These are phyloP conservation scores for Erannis defoliaria DNA, from an alignment of 2,888 invertebrate genomes.

Conservation along the genomic window DNA sequence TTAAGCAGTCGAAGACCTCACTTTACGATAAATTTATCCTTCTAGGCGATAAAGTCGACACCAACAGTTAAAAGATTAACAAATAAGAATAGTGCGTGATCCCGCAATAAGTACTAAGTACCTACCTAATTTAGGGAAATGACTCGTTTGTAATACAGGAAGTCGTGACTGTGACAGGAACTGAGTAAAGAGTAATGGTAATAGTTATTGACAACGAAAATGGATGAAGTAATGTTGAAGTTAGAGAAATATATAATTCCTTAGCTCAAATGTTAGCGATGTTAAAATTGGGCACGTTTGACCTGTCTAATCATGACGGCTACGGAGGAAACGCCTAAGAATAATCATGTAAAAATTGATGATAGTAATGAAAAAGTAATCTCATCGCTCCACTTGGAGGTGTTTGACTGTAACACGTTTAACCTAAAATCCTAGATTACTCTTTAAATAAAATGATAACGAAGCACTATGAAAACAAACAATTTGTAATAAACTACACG, in stretches of 20 bases:
- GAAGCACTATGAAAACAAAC: slow-evolving; percentile 23
- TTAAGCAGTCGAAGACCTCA: slow-evolving; percentile 20
- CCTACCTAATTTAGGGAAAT: slow-evolving; percentile 19
- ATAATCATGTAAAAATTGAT: slow-evolving; percentile 9
- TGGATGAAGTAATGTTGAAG: slow-evolving; percentile 11
- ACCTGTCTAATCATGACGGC: slow-evolving; percentile 6
- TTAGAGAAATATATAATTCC: slow-evolving; percentile 2
- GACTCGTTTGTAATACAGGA: slow-evolving; percentile 16
- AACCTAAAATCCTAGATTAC: slow-evolving; percentile 25
- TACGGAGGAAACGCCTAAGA: slow-evolving; percentile 5
- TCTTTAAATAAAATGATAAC: slow-evolving; percentile 26
- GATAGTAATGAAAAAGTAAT: slow-evolving; percentile 15
- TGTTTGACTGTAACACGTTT: slow-evolving; percentile 14
- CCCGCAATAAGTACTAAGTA: background rate
- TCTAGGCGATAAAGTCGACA: background rate
- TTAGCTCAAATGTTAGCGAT: background rate
- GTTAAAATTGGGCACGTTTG: slow-evolving; percentile 9
- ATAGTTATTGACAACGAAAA: slow-evolving; percentile 19
- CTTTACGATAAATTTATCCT: background rate
- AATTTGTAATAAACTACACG: slow-evolving; percentile 23
- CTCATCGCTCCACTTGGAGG: background rate
- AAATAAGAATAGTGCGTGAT: slow-evolving; percentile 10
- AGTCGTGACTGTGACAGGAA: slow-evolving; percentile 23
- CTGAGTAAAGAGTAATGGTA: slow-evolving; percentile 19
- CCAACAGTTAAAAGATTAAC: slow-evolving; percentile 19